Evolutionary conservation across 1,140 invertebrate genomes (phyloP).

Genomic region (Trichonephila clavata): DNA sequence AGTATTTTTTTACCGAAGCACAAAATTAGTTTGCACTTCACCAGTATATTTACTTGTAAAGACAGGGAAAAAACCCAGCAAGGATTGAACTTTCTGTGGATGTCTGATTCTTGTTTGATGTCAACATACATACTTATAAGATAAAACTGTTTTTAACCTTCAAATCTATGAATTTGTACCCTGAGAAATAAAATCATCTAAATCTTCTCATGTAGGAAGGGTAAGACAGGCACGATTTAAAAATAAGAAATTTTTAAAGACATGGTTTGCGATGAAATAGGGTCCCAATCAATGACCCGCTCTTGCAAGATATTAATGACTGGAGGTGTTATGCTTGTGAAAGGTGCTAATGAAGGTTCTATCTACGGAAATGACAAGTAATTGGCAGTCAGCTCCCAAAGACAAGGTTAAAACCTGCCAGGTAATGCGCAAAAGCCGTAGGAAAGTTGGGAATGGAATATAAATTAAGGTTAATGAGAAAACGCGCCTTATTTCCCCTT

Average conservation of each 20-base stretch:
- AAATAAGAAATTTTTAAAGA: background rate
- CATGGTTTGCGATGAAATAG: background rate
- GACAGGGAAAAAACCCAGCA: no score
- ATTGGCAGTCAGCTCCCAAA: slow-evolving; percentile 33
- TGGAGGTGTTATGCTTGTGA: slow-evolving; percentile 16
- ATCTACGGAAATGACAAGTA: slow-evolving; percentile 37
- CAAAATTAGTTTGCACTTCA: no score
- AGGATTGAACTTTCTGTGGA: no score
- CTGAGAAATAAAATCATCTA: no score
- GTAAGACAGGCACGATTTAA: background rate
- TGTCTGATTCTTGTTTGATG: no score
- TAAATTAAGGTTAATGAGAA: slow-evolving; percentile 57
- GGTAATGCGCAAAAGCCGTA: background rate
- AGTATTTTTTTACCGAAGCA: no score
- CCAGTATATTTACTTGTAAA: no score
- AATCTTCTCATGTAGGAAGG: no score
- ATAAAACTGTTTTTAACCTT: background rate
- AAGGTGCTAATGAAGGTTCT: slow-evolving; percentile 30
- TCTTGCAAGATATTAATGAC: background rate
- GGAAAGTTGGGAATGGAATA: slow-evolving; percentile 10
- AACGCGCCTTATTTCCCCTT: slow-evolving; percentile 13
- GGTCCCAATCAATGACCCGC: background rate
- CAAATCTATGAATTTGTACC: background rate
- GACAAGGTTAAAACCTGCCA: slow-evolving; percentile 17
- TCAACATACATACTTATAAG: no score